Conservation (phyloP, 2,888 invertebrate species). For the Drosophila mimica region DNA sequence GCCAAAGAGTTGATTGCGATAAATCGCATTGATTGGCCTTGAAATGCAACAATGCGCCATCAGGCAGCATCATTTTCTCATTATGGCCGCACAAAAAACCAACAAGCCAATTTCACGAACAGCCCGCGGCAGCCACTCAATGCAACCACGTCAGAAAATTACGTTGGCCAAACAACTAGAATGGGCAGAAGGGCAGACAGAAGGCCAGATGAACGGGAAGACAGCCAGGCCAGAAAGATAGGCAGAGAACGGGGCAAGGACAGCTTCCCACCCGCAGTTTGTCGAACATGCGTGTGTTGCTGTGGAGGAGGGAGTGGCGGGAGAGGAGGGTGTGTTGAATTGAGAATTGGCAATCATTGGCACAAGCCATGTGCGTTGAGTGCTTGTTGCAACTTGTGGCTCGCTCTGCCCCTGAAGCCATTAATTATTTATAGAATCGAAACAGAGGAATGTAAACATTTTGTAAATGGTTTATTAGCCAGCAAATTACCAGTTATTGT, state of each 20-base stretch:
- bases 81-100: slow-evolving; percentile 57
- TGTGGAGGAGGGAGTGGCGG: slow-evolving; percentile 13
- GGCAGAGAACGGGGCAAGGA: slow-evolving; percentile 1
- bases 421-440: slow-evolving; percentile 69
- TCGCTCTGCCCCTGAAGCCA: slow-evolving; percentile 35
- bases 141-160: background rate
- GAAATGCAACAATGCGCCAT: slow-evolving; percentile 46
- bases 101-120: slow-evolving; percentile 41
- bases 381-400: slow-evolving; percentile 1
- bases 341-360: slow-evolving; percentile 67
- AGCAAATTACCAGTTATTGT: slow-evolving; percentile 44
- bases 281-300: slow-evolving; percentile 46
- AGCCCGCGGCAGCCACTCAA: slow-evolving; percentile 24
- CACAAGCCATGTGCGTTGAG: slow-evolving; percentile 20
- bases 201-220: background rate
- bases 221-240: background rate
- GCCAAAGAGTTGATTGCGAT: slow-evolving; percentile 22
- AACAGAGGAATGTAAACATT: slow-evolving; percentile 54
- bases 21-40: slow-evolving; percentile 62
- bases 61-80: slow-evolving; percentile 74
- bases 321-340: slow-evolving; percentile 44
- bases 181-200: background rate
- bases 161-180: background rate
- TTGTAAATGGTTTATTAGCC: slow-evolving; percentile 53
- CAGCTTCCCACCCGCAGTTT: slow-evolving; percentile 33